Base-by-base conservation (phyloP, 2,113 vertebrate genomes). In the chimpanzee (Pan troglodytes) region DNA sequence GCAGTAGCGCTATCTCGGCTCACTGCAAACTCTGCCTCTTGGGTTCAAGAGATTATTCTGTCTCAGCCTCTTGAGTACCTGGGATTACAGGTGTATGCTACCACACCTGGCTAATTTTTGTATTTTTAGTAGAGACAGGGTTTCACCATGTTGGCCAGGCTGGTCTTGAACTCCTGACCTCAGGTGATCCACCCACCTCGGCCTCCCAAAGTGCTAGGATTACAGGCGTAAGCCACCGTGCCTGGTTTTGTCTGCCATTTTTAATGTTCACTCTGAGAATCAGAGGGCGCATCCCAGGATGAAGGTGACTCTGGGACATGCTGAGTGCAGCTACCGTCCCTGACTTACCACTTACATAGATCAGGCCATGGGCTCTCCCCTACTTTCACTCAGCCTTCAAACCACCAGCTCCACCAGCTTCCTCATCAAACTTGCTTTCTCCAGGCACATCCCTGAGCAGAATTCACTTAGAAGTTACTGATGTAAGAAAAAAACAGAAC, bases 311-410 rank as follows among this genome's bases (percentile, higher is more conserved):
- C 35, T 43, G 50, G 30, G 17, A 78, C 2, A 17, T 2, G 32
- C 61, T 13, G 7, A 40, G 50, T 43, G 12, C 1, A 0, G 27
- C 61, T 32, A 6, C 27, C 1, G 25, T 43, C 13, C 75, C 75
- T 30, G 32, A 22, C 45, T 35, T 23, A 7, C 23, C 35, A 0
- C 35, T 10, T 1, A 1, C 30, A 13, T 50, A 35, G 43, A 30
- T 25, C 17, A 6, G 22, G 75, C 75, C 10, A 0, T 0, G 0
- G 22, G 27, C 10, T 50, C 40, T 12, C 16, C 72, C 32, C 35
- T 12, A 0, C 1, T 25, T 30, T 20, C 13, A 0, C 22, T 64
- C 45, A 61, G 40, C 17, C 75, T 59, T 10, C 22, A 88, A 52
- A 12, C 38, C 70, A 11, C 30, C 12, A 50, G 35, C 6, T 6